phyloP scores from a whole-genome alignment of 2,888 invertebrate genomes.

The Dryococelus australis region DNA sequence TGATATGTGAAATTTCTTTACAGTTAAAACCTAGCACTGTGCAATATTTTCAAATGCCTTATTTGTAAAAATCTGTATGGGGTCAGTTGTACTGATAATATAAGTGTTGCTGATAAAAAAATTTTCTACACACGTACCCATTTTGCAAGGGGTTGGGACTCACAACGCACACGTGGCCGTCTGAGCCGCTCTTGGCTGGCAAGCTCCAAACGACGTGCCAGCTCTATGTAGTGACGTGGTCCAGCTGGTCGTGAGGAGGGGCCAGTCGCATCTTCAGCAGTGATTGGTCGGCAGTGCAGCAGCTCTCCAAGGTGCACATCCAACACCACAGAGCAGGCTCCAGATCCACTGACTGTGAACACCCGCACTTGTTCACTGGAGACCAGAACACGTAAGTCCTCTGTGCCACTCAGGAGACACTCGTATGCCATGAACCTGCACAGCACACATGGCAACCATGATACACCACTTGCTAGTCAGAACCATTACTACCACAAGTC shows the following conservation, averaged over 20 bases:
- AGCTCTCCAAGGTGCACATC: conserved; percentile 72
- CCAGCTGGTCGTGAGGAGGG: conserved; percentile 53
- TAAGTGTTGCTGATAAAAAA: too few species aligned
- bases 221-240: conserved; percentile 72
- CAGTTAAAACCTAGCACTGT: too few species aligned
- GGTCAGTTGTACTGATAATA: too few species aligned
- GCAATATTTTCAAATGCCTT: too few species aligned
- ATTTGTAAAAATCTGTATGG: too few species aligned
- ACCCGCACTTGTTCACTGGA: conserved; percentile 78
- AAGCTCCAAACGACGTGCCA: conserved; percentile 66
- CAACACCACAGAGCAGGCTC: conserved; percentile 65
- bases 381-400: conserved; percentile 83
- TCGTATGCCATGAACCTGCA: conserved; percentile 80
- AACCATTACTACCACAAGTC: too few species aligned
- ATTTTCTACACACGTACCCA: conserved; percentile 56
- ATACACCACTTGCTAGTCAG: too few species aligned
- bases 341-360: conserved; percentile 65
- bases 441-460: neutral
- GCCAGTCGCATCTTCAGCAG: conserved; percentile 58
- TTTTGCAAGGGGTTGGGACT: conserved; percentile 72
- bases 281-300: conserved; percentile 69
- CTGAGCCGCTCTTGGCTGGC: conserved; percentile 64
- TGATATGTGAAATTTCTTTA: too few species aligned
- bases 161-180: conserved; percentile 80
- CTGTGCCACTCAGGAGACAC: conserved; percentile 74